These are phyloP conservation scores for Punctoribates punctum DNA, from an alignment of 2,888 invertebrate genomes.

Conservation along the genomic window DNA sequence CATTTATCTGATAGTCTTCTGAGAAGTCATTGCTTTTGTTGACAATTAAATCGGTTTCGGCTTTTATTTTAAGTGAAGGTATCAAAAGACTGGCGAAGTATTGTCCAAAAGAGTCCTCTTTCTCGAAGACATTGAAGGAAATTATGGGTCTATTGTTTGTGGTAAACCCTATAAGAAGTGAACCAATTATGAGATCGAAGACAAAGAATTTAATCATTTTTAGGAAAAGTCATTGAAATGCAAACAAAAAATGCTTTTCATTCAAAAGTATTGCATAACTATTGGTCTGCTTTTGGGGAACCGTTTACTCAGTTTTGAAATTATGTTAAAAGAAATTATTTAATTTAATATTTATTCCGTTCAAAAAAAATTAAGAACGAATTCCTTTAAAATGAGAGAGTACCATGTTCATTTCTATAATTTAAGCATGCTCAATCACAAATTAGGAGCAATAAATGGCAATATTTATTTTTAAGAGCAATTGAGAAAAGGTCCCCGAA, in stretches of 20 bases:
- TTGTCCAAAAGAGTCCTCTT: neutral
- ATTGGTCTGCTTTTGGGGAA: too few relatives aligned
- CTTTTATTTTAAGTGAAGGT: constrained; percentile 10
- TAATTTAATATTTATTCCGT: too few relatives aligned
- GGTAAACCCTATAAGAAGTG: neutral
- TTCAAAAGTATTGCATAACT: neutral
- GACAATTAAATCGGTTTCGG: neutral
- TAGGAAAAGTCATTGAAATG: neutral
- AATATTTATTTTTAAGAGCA: too few relatives aligned
- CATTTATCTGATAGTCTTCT: neutral
- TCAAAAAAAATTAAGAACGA: too few relatives aligned
- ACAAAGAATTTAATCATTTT: neutral
- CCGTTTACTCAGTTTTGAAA: too few relatives aligned
- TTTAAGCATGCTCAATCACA: too few relatives aligned
- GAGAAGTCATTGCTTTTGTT: neutral
- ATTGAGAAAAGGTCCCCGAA: too few relatives aligned
- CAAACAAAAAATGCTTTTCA: neutral
- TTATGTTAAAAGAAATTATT: too few relatives aligned
- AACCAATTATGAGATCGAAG: neutral
- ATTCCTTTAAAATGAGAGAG: too few relatives aligned
- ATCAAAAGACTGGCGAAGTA: neutral
- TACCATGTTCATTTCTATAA: too few relatives aligned
- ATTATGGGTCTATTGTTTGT: neutral
- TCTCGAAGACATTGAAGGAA: constrained; percentile 18
- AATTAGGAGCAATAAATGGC: too few relatives aligned